These are phyloP conservation scores for Cyclura pinguis DNA, from an alignment of 2,797 vertebrate genomes.

Conservation along the genomic window DNA sequence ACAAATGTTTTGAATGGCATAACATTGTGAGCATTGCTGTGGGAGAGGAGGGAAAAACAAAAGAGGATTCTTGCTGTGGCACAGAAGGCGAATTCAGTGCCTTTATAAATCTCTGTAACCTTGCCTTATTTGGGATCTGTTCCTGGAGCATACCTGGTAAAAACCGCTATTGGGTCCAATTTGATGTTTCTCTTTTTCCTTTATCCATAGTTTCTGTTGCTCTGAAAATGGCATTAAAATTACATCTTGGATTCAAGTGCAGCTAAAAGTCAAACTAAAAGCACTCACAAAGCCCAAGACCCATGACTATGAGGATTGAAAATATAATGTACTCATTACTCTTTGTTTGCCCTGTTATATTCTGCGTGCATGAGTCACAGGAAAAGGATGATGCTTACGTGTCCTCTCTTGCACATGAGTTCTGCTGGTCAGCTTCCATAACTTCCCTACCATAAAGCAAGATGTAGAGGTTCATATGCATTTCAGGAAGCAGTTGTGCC, in stretches of 20 bases:
- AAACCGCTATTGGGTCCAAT: not conserved
- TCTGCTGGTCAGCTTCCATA: not conserved
- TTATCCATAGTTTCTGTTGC: not conserved
- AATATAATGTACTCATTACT: constrained; percentile 74
- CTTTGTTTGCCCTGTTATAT: constrained; percentile 45
- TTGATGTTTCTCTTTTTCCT: not conserved
- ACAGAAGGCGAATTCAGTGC: not conserved
- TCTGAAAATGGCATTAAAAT: not conserved
- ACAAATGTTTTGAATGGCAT: constrained; percentile 32
- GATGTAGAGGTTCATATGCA: not conserved
- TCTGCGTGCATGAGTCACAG: constrained; percentile 40
- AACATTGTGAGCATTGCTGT: constrained; percentile 27
- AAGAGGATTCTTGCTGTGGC: constrained; percentile 4
- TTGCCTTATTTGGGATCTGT: constrained; percentile 28
- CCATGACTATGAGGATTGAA: constrained; percentile 63
- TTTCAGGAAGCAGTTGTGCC: not conserved
- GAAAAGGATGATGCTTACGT: not conserved
- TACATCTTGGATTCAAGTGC: not conserved
- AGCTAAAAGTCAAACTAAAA: fast-evolving
- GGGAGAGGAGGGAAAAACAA: not conserved
- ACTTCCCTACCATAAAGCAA: not conserved
- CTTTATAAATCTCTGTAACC: constrained; percentile 6
- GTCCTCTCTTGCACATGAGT: not conserved
- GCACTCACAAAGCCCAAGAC: constrained; percentile 37
- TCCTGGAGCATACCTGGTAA: constrained; percentile 29